phyloP scores from a whole-genome alignment of 2,888 invertebrate genomes.

The Sturmia bella region DNA sequence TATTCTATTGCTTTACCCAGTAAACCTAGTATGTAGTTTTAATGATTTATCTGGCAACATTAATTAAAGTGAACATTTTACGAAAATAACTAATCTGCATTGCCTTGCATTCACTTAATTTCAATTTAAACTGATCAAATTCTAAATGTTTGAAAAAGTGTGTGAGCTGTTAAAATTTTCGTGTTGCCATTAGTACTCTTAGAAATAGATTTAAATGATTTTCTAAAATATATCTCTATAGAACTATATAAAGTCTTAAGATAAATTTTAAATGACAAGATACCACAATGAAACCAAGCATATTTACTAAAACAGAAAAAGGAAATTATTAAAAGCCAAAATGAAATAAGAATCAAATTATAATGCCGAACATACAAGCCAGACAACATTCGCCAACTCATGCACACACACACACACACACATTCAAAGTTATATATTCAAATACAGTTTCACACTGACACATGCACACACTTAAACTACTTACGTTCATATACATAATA shows the following conservation, averaged over 20 bases:
- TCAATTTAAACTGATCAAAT: too few relatives aligned
- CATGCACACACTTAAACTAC: constrained; percentile 50
- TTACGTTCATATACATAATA: constrained; percentile 40
- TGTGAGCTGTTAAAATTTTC: too few relatives aligned
- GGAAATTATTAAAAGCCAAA: neutral
- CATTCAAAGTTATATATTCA: neutral
- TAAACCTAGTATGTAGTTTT: too few relatives aligned
- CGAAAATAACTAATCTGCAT: too few relatives aligned
- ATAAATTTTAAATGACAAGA: constrained; percentile 47
- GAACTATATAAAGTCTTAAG: constrained; percentile 34
- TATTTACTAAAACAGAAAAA: neutral
- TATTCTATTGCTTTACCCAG: too few relatives aligned
- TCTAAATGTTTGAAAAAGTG: too few relatives aligned
- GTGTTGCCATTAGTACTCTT: too few relatives aligned
- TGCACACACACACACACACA: neutral
- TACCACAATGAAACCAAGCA: neutral
- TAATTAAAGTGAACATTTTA: too few relatives aligned
- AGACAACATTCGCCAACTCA: neutral
- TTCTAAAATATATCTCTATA: neutral
- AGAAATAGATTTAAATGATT: neutral
- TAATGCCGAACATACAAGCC: constrained; percentile 11
- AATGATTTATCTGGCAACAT: too few relatives aligned
- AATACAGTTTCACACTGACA: constrained; percentile 4
- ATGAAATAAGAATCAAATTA: constrained; percentile 25
- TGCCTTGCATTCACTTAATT: too few relatives aligned